These are phyloP conservation scores for Antechinus stuartii DNA, from an alignment of 2,113 vertebrate species.

Conservation along the genomic window DNA sequence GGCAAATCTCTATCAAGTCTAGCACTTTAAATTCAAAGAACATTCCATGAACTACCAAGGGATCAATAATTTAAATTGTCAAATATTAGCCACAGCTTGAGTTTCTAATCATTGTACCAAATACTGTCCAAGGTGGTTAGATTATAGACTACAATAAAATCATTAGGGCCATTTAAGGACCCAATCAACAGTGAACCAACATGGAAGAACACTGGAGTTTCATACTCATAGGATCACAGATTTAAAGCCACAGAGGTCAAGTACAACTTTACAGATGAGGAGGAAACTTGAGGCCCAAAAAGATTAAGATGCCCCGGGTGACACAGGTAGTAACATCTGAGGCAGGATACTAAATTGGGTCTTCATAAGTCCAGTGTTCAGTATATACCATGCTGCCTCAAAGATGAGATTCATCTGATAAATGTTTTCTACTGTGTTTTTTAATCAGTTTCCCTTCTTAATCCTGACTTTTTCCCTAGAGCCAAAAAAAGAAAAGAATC, in stretches of 20 bases:
- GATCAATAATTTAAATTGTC: conserved; percentile 72
- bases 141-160: conserved; percentile 21
- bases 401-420: background rate
- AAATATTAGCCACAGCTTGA: conserved; percentile 67
- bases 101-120: conserved; percentile 49
- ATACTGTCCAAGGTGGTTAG: conserved; percentile 23
- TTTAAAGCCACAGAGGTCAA: background rate
- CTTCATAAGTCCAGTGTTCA: background rate
- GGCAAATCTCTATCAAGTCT: conserved; percentile 71
- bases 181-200: conserved; percentile 25
- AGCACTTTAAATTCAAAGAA: conserved; percentile 77
- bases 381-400: background rate
- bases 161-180: conserved; percentile 35
- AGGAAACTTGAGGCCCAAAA: background rate
- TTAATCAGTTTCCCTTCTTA: conserved; percentile 46
- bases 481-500: conserved; percentile 34
- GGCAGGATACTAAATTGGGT: background rate
- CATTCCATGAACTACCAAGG: conserved; percentile 64
- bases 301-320: background rate
- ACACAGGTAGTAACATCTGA: background rate
- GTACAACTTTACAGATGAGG: background rate
- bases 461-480: background rate
- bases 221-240: background rate
- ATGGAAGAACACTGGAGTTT: conserved; percentile 1
- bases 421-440: background rate